Base-by-base conservation (phyloP, 2,113 vertebrate species). In the Oreocharis arfaki region DNA sequence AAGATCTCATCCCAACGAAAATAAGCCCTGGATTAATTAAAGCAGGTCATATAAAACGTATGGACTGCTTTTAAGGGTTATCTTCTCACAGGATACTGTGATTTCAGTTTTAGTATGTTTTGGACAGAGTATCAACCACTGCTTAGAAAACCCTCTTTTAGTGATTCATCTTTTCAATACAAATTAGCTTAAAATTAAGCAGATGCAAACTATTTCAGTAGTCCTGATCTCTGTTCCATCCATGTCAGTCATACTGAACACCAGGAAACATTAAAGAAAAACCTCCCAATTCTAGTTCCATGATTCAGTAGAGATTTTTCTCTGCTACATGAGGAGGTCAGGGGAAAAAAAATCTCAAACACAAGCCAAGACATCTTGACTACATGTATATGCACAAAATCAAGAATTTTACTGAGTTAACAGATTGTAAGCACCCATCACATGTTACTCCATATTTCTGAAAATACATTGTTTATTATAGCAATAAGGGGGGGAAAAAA, bases 381-480 rank as follows among this genome's bases (percentile, higher is more conserved):
- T 41, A 57, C 16, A 39, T 2, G 30, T 4, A 0, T 4, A 87
- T 75, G 12, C 35, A 64, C 11, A 74, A 95, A 82, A 52, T 19
- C 24, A 69, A 70, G 10, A 67, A 19, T 55, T 69, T 68, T 37
- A 89, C 42, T 67, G 30, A 10, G 15, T 88, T 56, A 86, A 47
- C 46, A 87, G 56, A n/a, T 2, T 22, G 17, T 16, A 68, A 68
- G 44, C 35, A 78, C 7, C 17, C 28, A 61, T 53, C 65, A 71
- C 7, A 33, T 3, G 8, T 18, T 35, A 23, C 9, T 49, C 49
- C 0, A 0, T 35, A 41, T 50, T 91, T 83, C 44, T 63, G 47
- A 80, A 78, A 76, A 47, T 14, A n/a, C 5, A 24, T 59, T 26
- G 49, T 28, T 84, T 76, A 64, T 26, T 33, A n/a, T 2, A 76